Base-by-base conservation (phyloP, 1,140 invertebrate species). In the Gryon sp. region DNA sequence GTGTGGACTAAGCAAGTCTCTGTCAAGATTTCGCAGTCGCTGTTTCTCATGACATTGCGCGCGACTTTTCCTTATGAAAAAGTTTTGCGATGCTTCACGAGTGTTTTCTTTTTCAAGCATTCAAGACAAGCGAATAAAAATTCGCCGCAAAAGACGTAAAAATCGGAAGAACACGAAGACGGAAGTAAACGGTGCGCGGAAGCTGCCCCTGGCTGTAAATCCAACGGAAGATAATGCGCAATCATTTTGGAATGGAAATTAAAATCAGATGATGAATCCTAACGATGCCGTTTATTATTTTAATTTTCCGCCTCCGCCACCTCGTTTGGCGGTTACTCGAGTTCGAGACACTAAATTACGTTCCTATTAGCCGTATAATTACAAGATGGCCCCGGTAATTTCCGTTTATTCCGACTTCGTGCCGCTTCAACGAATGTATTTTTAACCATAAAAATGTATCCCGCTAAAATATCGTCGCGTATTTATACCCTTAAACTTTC, bases 281-380 rank as follows among this genome's bases (percentile, higher is more conserved):
- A 89, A 89, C 87, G 87, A 88, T 89, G 87, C 87, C 86, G 87
- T 89, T 89, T 89, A 89, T 89, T 88, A 89, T 89, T 89, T 89
- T 89, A 89, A 89, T 89, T 88, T 88, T 89, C 83, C 86, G 87
- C 79, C 78, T 72, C 77, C 77, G 77, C 79, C 80, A 79, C 73
- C 76, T 80, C 79, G 78, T 80, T 83, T 80, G 68, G 79, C 80
- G 82, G 84, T 86, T 86, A 86, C 85, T 87, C 81, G 82, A 89
- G 82, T 89, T 88, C 87, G 87, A 89, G 87, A 87, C 87, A 89
- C 86, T 89, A 89, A 89, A 89, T 89, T 89, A 88, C 87, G 81
- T 89, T 88, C 83, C 87, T 89, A 89, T 88, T 89, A 89, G 87
- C 87, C 83, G 87, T 88, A 88, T 89, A 89, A 89, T 89, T 89